These are phyloP conservation scores for Aldrovandia affinis DNA, from an alignment of 2,797 vertebrate species.

Conservation along the genomic window DNA sequence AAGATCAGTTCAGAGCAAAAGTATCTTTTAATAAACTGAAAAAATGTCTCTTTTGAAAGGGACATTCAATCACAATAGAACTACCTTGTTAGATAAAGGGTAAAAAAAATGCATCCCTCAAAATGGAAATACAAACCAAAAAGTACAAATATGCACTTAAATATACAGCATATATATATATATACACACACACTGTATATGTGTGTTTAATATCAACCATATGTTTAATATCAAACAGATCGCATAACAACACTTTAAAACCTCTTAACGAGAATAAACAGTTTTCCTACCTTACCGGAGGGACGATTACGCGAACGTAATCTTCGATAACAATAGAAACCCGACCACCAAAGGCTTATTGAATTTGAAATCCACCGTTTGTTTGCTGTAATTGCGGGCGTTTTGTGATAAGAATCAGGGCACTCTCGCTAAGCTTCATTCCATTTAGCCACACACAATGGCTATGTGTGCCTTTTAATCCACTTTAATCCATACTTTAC, in stretches of 20 bases:
- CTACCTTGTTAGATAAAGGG: not conserved
- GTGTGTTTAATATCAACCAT: not conserved
- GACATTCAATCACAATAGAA: not conserved
- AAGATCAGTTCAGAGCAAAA: not conserved
- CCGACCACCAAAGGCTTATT: not conserved
- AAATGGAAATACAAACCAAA: not conserved
- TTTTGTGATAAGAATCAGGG: constrained; percentile 36
- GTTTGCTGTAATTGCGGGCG: constrained; percentile 28
- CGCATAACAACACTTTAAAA: not conserved
- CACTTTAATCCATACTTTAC: constrained; percentile 21
- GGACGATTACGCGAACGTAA: not conserved
- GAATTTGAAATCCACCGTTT: constrained; percentile 7
- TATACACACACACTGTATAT: not conserved
- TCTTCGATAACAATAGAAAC: not conserved
- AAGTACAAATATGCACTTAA: too few relatives aligned
- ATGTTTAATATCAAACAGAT: not conserved
- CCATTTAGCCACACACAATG: constrained; percentile 8
- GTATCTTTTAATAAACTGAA: not conserved
- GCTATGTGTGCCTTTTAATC: constrained; percentile 32
- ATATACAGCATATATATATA: not conserved
- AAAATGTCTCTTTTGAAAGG: not conserved
- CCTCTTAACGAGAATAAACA: not conserved
- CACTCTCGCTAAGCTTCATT: not conserved
- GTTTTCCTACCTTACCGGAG: not conserved
- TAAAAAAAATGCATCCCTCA: not conserved